Percentiles rank a stretch among this genome's conserved stretches.
These are phyloP conservation scores for Tortricodes alternella DNA, from an alignment of 2,888 invertebrate genomes.

Conservation along the genomic window DNA sequence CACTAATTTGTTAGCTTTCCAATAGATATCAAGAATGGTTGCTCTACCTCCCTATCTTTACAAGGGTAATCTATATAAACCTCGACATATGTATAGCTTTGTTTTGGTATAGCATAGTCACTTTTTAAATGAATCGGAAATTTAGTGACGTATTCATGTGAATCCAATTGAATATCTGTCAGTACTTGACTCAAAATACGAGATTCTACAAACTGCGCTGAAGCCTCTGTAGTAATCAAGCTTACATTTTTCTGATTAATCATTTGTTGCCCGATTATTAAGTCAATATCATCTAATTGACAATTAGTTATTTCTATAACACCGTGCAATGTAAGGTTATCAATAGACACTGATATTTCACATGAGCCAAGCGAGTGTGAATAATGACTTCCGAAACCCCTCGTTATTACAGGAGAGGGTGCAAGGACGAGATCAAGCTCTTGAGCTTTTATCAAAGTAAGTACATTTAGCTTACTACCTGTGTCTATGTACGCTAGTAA, in stretches of 20 bases:
- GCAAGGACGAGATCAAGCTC: slow-evolving; percentile 8
- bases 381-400: slow-evolving; percentile 29
- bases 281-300: slow-evolving; percentile 2
- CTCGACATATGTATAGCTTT: neutral
- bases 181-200: neutral
- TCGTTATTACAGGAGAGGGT: slow-evolving; percentile 23
- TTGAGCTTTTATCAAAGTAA: neutral
- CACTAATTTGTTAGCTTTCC: neutral
- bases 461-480: slow-evolving; percentile 30
- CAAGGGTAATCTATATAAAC: neutral
- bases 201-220: slow-evolving; percentile 11
- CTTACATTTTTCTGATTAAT: slow-evolving; percentile 24
- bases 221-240: slow-evolving; percentile 12
- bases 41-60: neutral
- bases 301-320: slow-evolving; percentile 2
- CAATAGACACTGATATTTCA: slow-evolving; percentile 2
- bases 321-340: slow-evolving; percentile 1
- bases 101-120: neutral
- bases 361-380: slow-evolving; percentile 11
- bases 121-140: neutral
- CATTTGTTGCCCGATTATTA: slow-evolving; percentile 25
- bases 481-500: slow-evolving; percentile 31
- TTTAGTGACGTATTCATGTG: neutral
- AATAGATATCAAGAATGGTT: neutral
- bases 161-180: neutral